phyloP scores from a whole-genome alignment of 2,113 vertebrate species.

The Thryonomys swinderianus region DNA sequence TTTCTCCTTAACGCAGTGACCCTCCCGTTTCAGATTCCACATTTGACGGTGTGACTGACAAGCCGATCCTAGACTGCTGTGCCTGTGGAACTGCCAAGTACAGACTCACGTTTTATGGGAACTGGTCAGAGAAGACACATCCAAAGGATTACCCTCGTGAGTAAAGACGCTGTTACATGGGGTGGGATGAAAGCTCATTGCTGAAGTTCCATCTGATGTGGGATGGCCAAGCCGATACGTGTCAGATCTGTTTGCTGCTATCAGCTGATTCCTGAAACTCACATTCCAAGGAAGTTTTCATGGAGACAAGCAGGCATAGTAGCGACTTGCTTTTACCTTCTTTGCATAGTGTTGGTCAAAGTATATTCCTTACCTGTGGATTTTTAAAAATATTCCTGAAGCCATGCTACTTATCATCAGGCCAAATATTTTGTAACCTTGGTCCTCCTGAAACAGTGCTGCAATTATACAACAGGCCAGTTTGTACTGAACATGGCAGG shows the following conservation, averaged over 20 bases:
- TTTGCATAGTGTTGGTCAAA: not conserved
- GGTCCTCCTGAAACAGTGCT: not conserved
- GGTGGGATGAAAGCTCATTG: not conserved
- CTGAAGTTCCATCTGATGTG: not conserved
- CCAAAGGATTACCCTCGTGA: conserved; percentile 98
- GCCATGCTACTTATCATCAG: conserved; percentile 36
- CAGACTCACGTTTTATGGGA: conserved; percentile 96
- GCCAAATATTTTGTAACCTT: not conserved
- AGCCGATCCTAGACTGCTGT: conserved; percentile 92
- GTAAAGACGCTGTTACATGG: conserved; percentile 73
- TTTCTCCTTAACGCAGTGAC: conserved; percentile 1
- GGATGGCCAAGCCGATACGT: not conserved
- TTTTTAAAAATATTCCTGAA: conserved; percentile 1
- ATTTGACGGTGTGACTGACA: conserved; percentile 88
- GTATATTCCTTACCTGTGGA: conserved; percentile 20
- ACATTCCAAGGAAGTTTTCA: not conserved
- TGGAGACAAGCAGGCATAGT: not conserved
- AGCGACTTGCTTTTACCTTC: not conserved
- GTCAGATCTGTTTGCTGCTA: not conserved
- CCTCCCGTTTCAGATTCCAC: conserved; percentile 87
- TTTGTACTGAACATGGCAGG: conserved; percentile 23
- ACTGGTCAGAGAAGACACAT: conserved; percentile 98
- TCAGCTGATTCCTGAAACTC: not conserved
- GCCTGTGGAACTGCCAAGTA: conserved; percentile 99
- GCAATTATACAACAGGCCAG: not conserved